phyloP scores from a whole-genome alignment of 2,113 vertebrate genomes.

The Picathartes gymnocephalus region DNA sequence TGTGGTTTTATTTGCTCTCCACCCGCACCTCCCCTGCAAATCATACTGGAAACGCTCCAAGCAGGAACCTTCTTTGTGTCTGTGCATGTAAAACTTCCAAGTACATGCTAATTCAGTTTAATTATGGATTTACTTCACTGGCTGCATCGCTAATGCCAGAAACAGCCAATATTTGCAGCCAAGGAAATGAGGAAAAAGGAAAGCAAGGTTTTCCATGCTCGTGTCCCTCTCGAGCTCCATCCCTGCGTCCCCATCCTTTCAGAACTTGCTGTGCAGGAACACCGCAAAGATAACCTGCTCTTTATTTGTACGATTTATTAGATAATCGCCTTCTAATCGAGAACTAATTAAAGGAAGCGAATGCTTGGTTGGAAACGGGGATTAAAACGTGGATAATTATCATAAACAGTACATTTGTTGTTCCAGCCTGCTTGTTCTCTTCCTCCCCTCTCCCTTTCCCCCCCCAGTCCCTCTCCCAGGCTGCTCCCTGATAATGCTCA shows the following conservation, averaged over 20 bases:
- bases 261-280: background rate
- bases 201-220: background rate
- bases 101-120: conserved; percentile 59
- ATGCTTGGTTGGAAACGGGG: conserved; percentile 67
- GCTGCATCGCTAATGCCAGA: background rate
- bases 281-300: conserved; percentile 35
- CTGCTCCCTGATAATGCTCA: conserved; percentile 51
- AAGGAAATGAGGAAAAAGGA: background rate
- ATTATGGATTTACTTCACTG: conserved; percentile 58
- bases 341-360: conserved; percentile 73
- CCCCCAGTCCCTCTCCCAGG: conserved; percentile 11
- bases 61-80: conserved; percentile 18
- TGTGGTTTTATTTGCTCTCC: background rate
- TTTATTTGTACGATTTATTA: conserved; percentile 71
- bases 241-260: background rate
- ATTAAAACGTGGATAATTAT: conserved; percentile 69
- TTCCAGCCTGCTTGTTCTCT: background rate
- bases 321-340: conserved; percentile 70
- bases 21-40: background rate
- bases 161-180: background rate
- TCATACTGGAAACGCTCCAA: conserved; percentile 33
- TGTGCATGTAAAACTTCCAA: conserved; percentile 28
- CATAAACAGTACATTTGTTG: conserved; percentile 55
- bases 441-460: background rate
- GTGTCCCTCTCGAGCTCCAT: background rate